A percentile compares a stretch with the other conserved stretches of the same genome.
phyloP scores from a whole-genome alignment of 2,113 vertebrate genomes.

The Carollia perspicillata region DNA sequence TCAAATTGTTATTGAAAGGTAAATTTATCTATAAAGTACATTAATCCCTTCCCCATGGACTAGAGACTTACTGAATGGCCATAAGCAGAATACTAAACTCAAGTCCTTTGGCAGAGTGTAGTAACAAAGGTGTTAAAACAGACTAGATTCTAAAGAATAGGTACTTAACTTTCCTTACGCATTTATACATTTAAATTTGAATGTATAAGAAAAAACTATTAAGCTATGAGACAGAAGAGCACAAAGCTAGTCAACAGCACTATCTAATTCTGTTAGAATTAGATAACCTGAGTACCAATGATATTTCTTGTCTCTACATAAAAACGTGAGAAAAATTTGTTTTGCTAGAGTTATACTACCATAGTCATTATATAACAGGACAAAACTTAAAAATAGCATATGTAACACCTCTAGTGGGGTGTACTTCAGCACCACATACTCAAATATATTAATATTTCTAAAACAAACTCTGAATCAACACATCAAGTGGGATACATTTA shows the following conservation, averaged over 20 bases:
- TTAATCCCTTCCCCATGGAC: neutral
- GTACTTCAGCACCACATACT: neutral
- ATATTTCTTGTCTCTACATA: neutral
- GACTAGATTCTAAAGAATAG: neutral
- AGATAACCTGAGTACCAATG: neutral
- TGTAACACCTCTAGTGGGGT: neutral
- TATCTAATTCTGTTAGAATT: neutral
- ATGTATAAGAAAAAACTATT: neutral
- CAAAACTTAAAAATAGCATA: neutral
- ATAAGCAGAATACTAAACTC: neutral
- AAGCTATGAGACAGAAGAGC: neutral
- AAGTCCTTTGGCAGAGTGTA: neutral
- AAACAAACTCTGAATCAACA: neutral
- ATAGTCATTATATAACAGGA: neutral
- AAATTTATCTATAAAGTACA: neutral
- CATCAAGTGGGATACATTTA: neutral
- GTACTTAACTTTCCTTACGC: neutral
- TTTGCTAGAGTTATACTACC: neutral
- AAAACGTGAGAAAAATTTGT: neutral
- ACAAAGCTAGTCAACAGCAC: neutral
- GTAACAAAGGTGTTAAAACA: neutral
- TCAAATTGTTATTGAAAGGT: neutral
- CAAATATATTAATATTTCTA: constrained; percentile 4
- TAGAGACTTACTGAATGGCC: neutral
- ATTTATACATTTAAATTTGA: neutral